These are phyloP conservation scores for Hoplostethus atlanticus DNA, from an alignment of 2,797 vertebrate species.

Conservation along the genomic window DNA sequence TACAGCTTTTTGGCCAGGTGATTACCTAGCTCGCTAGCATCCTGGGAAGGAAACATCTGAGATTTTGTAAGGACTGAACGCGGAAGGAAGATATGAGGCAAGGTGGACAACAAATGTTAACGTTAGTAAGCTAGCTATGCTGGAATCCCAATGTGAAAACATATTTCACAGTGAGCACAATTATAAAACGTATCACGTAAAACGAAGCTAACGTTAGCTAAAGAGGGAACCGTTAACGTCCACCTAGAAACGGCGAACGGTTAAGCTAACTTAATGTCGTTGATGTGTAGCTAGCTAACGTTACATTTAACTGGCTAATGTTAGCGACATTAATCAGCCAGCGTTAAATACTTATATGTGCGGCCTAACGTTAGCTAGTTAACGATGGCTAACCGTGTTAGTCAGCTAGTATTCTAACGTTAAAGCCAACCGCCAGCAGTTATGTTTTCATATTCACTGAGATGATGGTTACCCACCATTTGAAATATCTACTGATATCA, in stretches of 20 bases:
- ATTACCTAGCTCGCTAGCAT: constrained; percentile 61
- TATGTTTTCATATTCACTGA: constrained; percentile 8
- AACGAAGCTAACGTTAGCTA: constrained; percentile 31
- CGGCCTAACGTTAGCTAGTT: constrained; percentile 65
- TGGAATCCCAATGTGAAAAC: constrained; percentile 57
- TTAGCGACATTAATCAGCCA: constrained; percentile 20
- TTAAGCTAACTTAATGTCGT: constrained; percentile 37
- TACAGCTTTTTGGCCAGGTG: constrained; percentile 49
- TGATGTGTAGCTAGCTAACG: not conserved
- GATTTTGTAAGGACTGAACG: constrained; percentile 75
- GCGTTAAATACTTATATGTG: constrained; percentile 52
- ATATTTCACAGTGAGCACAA: constrained; percentile 49
- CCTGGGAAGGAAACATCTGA: constrained; percentile 71
- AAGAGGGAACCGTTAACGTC: constrained; percentile 19
- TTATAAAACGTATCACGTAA: constrained; percentile 30
- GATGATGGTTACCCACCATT: not conserved
- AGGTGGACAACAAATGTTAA: constrained; percentile 75
- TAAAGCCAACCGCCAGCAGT: not conserved
- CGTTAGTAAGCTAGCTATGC: constrained; percentile 52
- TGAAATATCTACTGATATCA: not conserved
- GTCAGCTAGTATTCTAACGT: constrained; percentile 28
- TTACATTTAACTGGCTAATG: constrained; percentile 39
- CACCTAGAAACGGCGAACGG: constrained; percentile 1
- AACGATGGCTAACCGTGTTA: constrained; percentile 22
- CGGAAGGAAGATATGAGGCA: constrained; percentile 79